Conservation (phyloP, 2,113 vertebrate species). For the Coturnix japonica region DNA sequence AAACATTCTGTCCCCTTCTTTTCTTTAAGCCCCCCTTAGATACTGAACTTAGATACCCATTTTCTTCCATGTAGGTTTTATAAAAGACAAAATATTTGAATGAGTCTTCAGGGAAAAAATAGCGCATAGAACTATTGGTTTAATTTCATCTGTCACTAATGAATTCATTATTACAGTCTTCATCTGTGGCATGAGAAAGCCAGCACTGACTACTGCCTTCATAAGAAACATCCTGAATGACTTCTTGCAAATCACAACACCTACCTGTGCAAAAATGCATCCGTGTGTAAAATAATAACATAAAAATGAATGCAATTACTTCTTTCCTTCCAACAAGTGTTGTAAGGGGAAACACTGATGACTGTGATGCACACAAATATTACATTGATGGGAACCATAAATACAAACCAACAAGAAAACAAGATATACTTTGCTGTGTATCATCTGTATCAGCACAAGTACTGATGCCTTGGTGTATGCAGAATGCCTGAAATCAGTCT, state of each 20-base stretch:
- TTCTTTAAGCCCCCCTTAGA: no score
- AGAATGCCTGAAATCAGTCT: not conserved
- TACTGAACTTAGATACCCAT: not conserved
- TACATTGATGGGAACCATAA: not conserved
- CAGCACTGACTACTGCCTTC: not conserved
- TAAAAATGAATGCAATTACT: not conserved
- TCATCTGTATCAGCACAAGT: not conserved
- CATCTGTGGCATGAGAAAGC: not conserved
- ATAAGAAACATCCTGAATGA: not conserved
- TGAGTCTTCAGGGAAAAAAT: not conserved
- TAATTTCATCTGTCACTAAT: not conserved
- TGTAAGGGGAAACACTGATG: not conserved
- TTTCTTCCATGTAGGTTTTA: not conserved
- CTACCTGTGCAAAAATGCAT: not conserved
- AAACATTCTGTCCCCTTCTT: no score
- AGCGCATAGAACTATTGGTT: not conserved
- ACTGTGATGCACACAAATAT: not conserved
- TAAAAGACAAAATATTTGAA: not conserved
- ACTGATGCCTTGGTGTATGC: not conserved
- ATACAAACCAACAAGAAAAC: not conserved
- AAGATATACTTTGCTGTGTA: not conserved
- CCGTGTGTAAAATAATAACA: not conserved
- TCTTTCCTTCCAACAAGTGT: not conserved
- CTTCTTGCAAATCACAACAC: not conserved
- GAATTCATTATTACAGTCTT: not conserved